phyloP scores from a whole-genome alignment of 2,888 invertebrate genomes.

The Pollenia amentaria region DNA sequence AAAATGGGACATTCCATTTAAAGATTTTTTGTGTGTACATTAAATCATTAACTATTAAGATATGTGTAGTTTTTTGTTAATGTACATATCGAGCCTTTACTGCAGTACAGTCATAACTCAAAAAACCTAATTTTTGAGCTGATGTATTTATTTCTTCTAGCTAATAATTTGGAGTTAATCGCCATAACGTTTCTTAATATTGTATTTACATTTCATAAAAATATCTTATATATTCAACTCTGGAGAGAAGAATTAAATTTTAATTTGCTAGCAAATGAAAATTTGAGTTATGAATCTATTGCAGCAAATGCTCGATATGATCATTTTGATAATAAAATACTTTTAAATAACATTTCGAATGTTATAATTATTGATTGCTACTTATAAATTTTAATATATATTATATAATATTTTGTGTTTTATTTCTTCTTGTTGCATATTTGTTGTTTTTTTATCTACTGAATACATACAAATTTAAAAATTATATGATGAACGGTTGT shows the following conservation, averaged over 20 bases:
- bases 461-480: conserved; percentile 47
- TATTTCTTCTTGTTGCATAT: neutral
- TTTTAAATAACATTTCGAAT: conserved; percentile 21
- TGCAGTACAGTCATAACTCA: too few relatives aligned
- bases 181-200: too few relatives aligned
- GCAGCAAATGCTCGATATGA: too few relatives aligned
- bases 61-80: conserved; percentile 34
- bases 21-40: neutral
- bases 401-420: conserved; percentile 41
- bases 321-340: conserved; percentile 13
- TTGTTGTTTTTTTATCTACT: conserved; percentile 20
- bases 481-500: conserved; percentile 32
- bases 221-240: too few relatives aligned
- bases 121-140: too few relatives aligned
- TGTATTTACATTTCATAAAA: too few relatives aligned
- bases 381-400: conserved; percentile 1
- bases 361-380: neutral
- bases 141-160: too few relatives aligned
- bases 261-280: too few relatives aligned
- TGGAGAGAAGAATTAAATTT: too few relatives aligned
- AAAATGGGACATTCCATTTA: neutral
- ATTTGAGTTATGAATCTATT: too few relatives aligned
- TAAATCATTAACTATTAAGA: conserved; percentile 31
- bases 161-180: too few relatives aligned
- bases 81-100: too few relatives aligned